Evolutionary conservation across 2,113 vertebrate species (phyloP), one percentile per base, ranked within the genome.

Genomic region (Nibea coibor): DNA sequence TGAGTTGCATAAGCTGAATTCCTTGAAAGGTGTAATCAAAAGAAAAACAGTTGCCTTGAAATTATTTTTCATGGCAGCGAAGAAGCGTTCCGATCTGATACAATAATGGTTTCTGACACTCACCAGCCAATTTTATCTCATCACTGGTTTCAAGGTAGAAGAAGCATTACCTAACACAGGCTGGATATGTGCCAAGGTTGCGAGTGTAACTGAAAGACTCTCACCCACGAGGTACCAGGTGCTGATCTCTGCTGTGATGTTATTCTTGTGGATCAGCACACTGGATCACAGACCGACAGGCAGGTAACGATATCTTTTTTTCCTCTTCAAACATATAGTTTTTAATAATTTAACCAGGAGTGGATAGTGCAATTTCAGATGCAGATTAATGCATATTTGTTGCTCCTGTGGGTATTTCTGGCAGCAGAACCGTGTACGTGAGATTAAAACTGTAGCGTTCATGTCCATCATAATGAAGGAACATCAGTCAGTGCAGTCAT

Each of bases 81-180:
- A 48, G 7, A 31, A 20, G 20, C 1, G 3, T 58, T 39, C 11
- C 45, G 50, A 1, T 76, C 61, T 28, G 54, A 61, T 20, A 14
- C 11, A 68, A 8, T 12, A 26, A 80, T 76, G 12, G 24, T 65
- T 14, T 70, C 39, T 57, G 62, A 70, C 4, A 20, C 54, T 66
- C 53, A 20, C 16, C 51, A 31, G 65, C 62, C 78, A 80, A 22
- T 71, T 67, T 57, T 31, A 67, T 80, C 20, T 80, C 48, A 56
- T 68, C 1, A 3, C 61, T 85, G n/a, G 39, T 71, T 71, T 83
- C 28, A 45, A 72, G 66, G 61, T 76, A 62, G 59, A 80, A 66
- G 50, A 73, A 64, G 4, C 28, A 69, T 66, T 31, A 73, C 28
- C 63, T 69, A 53, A 70, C 73, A 67, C 6, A 31, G n/a, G 10